Base-by-base conservation (phyloP, 2,113 vertebrate genomes). In the Pipra filicauda region DNA sequence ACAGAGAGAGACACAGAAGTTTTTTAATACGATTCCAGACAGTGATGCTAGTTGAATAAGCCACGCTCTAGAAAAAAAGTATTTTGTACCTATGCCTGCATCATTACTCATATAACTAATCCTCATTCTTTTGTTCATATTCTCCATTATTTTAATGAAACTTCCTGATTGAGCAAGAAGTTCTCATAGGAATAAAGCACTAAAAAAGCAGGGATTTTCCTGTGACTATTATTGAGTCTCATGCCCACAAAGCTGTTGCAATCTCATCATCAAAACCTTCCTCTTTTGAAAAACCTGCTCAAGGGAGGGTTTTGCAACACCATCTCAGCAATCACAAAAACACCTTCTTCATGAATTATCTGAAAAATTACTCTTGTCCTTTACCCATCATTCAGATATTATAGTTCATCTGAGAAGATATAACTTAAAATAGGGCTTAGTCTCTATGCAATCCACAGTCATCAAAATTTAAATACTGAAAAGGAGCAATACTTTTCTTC, bases 91-190 rank as follows among this genome's bases (percentile, higher is more conserved):
- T 86, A 15, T 72, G 89, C 83, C 59, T 92, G 44, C 58, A 76
- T 46, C 8, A 17, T 95, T 93, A 92, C 44, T 94, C 75, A 79
- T 77, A 22, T 23, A 92, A 92, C 35, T 88, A 92, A 83, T 61
- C 65, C 70, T 74, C 43, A 16, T 58, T 74, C 55, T 91, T 39
- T 86, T 83, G 54, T 83, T 92, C 41, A 7, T n/a, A 4, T 85
- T 88, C 64, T 51, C 20, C 21, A 62, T 91, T 92, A 73, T 49
- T 93, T 91, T 80, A 72, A 91, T 70, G 54, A 92, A n/a, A 80
- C 87, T 91, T 92, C 83, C 86, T 86, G 80, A 73, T 62, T 85
- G 69, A 94, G 91, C 26, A 92, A 95, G 86, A 85, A 70, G 8
- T 93, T 86, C 75, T 76, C 26, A 72, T 39, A 85, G 28, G 17